Base-by-base conservation (phyloP, 2,888 invertebrate species). In the Geophilus truncorum region DNA sequence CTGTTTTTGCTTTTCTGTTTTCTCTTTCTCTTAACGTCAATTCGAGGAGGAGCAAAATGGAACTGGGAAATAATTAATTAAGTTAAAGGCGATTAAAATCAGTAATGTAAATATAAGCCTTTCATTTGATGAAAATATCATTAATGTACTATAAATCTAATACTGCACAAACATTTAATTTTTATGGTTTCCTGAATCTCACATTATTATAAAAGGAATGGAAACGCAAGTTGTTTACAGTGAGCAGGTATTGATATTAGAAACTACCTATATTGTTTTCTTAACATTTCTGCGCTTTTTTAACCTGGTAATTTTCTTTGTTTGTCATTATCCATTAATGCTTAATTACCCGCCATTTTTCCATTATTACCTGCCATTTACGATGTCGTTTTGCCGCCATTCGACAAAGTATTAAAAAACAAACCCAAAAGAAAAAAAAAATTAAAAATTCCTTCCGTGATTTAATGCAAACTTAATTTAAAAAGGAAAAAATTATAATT, bases 291-390 rank as follows among this genome's bases (percentile, higher is more conserved):
- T 15, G 25, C 25, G 25, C n/a, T 70, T 70, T 70, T 70, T 25
- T 70, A n/a, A 28, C 70, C 25, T 62, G 10, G 25, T 25, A 23
- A 70, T 70, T 70, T 70, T 51, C 70, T 28, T 70, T 70, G 70
- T 70, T 70, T n/a, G 25, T 70, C 70, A 70, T 70, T 70, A 70
- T 70, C 70, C 70, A 51, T 28, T 57, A 57, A 57, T 57, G 57
- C 57, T 57, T 57, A 57, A 57, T 57, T 70, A 70, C 70, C 70
- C 70, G 70, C 70, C 70, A 70, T 70, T 70, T 70, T 70, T 12
- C 28, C 70, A 70, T 70, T 70, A 70, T 70, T 70, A 70, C 70
- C 70, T 70, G 70, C 70, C 70, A 70, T 70, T 70, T 70, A 70
- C 70, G 70, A 70, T 28, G 28, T 70, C 70, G 15, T 70, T 28